Conservation (phyloP, 2,113 vertebrate species). For the Fukomys damarensis region DNA sequence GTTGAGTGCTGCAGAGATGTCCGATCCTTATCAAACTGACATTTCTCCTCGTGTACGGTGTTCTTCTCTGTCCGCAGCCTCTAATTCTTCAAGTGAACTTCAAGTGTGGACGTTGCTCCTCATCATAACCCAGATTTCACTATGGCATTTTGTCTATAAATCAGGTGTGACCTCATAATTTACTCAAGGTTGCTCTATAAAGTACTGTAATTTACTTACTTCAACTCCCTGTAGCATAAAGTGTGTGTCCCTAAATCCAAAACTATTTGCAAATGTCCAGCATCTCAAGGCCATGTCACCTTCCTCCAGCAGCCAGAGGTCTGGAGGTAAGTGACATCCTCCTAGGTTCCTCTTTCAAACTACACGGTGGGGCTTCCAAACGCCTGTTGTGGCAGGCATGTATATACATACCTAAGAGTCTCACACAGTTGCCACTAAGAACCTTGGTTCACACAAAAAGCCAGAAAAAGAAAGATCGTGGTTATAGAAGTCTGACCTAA, state of each 20-base stretch:
- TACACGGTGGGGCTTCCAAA: not conserved
- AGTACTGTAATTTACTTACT: slow-evolving; percentile 84
- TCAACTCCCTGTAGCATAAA: slow-evolving; percentile 84
- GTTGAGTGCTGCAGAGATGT: not conserved
- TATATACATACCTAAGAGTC: not conserved
- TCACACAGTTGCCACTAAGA: not conserved
- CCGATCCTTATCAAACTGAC: not conserved
- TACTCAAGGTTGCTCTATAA: slow-evolving; percentile 71
- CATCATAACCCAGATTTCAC: slow-evolving; percentile 83
- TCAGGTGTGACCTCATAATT: slow-evolving; percentile 84
- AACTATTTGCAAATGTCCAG: slow-evolving; percentile 36
- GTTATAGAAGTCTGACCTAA: not conserved
- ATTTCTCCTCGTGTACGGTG: not conserved
- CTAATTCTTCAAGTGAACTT: slow-evolving; percentile 84
- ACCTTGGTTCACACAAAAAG: slow-evolving; percentile 6
- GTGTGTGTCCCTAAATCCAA: slow-evolving; percentile 77
- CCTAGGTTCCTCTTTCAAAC: not conserved
- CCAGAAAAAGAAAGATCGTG: not conserved
- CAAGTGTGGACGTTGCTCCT: slow-evolving; percentile 78
- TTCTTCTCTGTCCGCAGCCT: slow-evolving; percentile 82
- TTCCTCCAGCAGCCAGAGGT: not conserved
- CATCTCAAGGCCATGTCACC: not conserved
- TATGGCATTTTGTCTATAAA: slow-evolving; percentile 83
- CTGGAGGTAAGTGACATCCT: not conserved
- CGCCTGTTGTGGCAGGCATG: not conserved